phyloP scores from a whole-genome alignment of 2,888 invertebrate species.

The Spatulosminthurus flaviceps region DNA sequence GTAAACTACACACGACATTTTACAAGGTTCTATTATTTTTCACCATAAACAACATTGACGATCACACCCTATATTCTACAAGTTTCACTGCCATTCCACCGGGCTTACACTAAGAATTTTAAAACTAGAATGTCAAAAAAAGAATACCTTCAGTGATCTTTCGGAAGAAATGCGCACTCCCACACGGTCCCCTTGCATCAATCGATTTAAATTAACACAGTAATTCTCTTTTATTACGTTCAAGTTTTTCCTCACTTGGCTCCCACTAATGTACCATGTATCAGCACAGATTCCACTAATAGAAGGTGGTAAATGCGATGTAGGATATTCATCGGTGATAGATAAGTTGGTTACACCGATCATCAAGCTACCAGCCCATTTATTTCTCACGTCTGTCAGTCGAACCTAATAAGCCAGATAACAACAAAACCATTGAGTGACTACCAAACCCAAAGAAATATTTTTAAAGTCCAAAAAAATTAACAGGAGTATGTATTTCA shows the following conservation, averaged over 20 bases:
- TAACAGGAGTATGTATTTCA: constrained; percentile 64
- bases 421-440: background rate
- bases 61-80: too few species aligned
- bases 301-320: constrained; percentile 72
- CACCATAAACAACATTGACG: too few species aligned
- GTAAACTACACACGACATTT: too few species aligned
- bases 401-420: constrained; percentile 66
- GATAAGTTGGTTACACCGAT: constrained; percentile 76
- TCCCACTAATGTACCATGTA: constrained; percentile 69
- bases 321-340: constrained; percentile 73
- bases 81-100: too few species aligned
- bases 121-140: too few species aligned
- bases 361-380: constrained; percentile 78
- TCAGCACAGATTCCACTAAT: constrained; percentile 65
- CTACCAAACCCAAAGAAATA: too few species aligned
- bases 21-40: too few species aligned
- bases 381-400: constrained; percentile 72
- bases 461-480: too few species aligned
- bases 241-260: constrained; percentile 77
- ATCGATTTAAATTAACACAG: constrained; percentile 80
- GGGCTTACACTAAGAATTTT: background rate
- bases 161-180: constrained; percentile 71
- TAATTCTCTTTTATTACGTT: constrained; percentile 76
- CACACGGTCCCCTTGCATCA: constrained; percentile 78
- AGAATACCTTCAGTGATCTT: background rate